Percentiles rank a stretch among this genome's conserved stretches.
phyloP scores from a whole-genome alignment of 2,113 vertebrate genomes.

The Cryptomyrus ogoouensis region DNA sequence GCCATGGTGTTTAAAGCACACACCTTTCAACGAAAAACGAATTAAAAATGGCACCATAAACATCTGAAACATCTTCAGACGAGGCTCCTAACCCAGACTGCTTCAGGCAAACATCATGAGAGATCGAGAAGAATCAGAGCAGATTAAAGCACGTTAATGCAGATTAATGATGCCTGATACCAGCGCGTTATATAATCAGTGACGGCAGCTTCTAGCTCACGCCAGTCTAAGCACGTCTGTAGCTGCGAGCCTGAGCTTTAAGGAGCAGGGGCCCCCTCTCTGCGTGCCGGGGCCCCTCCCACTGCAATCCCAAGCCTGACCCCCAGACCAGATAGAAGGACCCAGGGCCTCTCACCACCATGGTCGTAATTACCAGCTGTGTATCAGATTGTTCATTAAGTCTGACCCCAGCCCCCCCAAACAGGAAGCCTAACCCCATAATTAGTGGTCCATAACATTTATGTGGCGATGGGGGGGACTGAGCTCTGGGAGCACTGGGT shows the following conservation, averaged over 20 bases:
- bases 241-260: not conserved
- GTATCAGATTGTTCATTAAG: slow-evolving; percentile 48
- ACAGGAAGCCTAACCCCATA: slow-evolving; percentile 34
- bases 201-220: not conserved
- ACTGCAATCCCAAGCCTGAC: not conserved
- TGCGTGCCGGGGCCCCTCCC: not conserved
- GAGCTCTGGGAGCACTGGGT: slow-evolving; percentile 7
- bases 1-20: not conserved
- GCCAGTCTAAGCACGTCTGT: not conserved
- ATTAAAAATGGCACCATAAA: not conserved
- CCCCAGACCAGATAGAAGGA: slow-evolving; percentile 11
- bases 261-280: not conserved
- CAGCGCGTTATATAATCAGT: not conserved
- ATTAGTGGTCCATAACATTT: slow-evolving; percentile 44
- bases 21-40: not conserved
- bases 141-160: not conserved
- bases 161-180: not conserved
- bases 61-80: not conserved
- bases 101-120: not conserved
- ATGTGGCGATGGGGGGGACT: slow-evolving; percentile 20
- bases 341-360: slow-evolving; percentile 8
- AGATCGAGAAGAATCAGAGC: not conserved
- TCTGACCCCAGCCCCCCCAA: slow-evolving; percentile 39
- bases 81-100: not conserved
- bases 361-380: slow-evolving; percentile 40